These are phyloP conservation scores for Sebastes nivosus DNA, from an alignment of 2,797 vertebrate species.

Conservation along the genomic window DNA sequence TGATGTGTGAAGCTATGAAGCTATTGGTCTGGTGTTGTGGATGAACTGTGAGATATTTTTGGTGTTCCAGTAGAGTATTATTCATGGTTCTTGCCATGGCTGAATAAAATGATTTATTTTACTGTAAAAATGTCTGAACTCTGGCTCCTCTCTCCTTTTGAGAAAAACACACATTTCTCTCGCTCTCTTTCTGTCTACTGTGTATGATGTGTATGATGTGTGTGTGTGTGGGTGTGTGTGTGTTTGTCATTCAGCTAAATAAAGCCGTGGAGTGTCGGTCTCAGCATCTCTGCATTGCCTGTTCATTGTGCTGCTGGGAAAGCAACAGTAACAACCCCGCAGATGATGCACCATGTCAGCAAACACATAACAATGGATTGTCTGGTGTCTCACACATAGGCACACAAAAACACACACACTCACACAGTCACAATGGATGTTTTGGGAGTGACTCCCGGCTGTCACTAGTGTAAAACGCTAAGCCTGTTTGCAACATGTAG, in stretches of 20 bases:
- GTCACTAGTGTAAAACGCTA: conserved; percentile 42
- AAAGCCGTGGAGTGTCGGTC: conserved; percentile 55
- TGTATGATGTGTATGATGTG: conserved; percentile 2
- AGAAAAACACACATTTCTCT: neutral
- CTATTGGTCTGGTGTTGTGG: neutral
- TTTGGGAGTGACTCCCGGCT: conserved; percentile 48
- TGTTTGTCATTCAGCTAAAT: conserved; percentile 52
- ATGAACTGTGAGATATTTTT: neutral
- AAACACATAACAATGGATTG: conserved; percentile 69
- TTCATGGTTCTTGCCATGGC: neutral
- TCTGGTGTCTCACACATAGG: conserved; percentile 27
- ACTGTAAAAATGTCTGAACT: neutral
- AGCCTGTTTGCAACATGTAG: conserved; percentile 43
- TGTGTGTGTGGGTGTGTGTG: neutral
- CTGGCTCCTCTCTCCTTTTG: neutral
- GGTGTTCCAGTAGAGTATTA: neutral
- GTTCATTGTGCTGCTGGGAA: conserved; percentile 62
- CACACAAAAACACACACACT: neutral
- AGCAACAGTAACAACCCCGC: conserved; percentile 46
- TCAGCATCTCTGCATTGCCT: conserved; percentile 67
- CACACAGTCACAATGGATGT: conserved; percentile 41
- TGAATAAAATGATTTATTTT: neutral
- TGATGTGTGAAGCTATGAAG: neutral
- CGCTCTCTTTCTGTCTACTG: neutral
- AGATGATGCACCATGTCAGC: conserved; percentile 70